Conservation (phyloP, 2,888 invertebrate species). For the Seira ritae region DNA sequence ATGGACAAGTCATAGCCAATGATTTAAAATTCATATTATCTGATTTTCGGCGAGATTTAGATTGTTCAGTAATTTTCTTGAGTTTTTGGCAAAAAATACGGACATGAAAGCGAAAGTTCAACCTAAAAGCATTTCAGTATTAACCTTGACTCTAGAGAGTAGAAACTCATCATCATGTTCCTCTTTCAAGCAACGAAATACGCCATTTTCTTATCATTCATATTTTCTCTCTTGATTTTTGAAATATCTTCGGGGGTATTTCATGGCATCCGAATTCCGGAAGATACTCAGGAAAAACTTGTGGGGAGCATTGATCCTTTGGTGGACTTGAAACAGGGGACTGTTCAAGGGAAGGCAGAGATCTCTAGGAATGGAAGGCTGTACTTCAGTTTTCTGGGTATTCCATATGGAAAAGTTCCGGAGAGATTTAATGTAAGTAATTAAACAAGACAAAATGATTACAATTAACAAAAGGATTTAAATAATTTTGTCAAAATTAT, state of each 20-base stretch:
- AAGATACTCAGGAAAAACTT: not conserved
- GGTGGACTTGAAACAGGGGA: constrained; percentile 37
- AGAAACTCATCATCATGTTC: not conserved
- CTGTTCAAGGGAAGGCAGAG: constrained; percentile 29
- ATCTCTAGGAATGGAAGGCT: constrained; percentile 36
- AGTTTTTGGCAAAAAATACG: no score
- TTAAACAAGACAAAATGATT: not conserved
- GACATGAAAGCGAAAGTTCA: no score
- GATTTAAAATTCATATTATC: no score
- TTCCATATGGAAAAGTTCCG: constrained; percentile 43
- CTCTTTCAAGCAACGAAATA: not conserved
- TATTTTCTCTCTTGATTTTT: not conserved
- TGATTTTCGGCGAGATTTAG: no score
- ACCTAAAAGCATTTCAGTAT: no score
- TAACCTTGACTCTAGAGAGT: no score
- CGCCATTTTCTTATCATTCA: not conserved
- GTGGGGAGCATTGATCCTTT: not conserved
- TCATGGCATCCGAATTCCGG: not conserved
- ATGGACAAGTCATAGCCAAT: no score
- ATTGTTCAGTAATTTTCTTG: no score
- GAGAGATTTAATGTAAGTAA: constrained; percentile 41
- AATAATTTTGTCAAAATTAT: no score
- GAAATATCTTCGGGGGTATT: not conserved
- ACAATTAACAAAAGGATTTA: no score
- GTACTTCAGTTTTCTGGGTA: constrained; percentile 32